A percentile compares a stretch with the other conserved stretches of the same genome.
Evolutionary conservation across 2,113 vertebrate genomes (phyloP).

Genomic region (Benitochromis conjunctus): DNA sequence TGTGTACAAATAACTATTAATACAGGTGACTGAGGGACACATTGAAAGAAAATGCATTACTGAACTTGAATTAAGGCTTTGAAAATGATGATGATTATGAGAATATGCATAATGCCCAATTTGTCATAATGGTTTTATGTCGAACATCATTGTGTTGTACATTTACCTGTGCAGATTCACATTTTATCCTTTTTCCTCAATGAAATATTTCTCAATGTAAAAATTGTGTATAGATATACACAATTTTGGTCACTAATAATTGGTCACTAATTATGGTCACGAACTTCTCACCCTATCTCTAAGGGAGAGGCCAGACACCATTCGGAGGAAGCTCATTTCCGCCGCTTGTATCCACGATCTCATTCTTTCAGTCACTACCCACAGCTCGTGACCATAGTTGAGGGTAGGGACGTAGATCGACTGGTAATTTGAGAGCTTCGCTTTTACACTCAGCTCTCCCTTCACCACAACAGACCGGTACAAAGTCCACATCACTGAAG

Average conservation of each 20-base stretch:
- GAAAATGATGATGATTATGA: not conserved
- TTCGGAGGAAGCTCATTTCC: no score
- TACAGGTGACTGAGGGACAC: not conserved
- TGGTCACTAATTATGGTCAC: not conserved
- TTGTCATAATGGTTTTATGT: not conserved
- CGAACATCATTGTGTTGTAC: not conserved
- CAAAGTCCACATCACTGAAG: no score
- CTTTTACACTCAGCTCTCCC: no score
- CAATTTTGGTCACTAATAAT: no score
- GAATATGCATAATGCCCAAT: not conserved
- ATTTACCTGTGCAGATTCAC: not conserved
- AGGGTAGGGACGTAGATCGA: no score
- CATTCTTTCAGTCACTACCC: no score
- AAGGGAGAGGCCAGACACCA: no score
- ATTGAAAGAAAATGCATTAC: not conserved
- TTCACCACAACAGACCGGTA: no score
- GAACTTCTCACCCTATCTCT: no score
- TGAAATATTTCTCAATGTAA: not conserved
- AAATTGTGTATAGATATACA: accelerated
- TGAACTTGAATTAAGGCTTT: not conserved
- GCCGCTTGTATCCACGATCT: no score
- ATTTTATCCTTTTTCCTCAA: not conserved
- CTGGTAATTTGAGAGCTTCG: no score
- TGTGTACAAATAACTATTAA: not conserved
- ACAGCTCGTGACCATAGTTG: no score